A percentile compares a stretch with the other conserved stretches of the same genome.
Conservation (phyloP, 2,888 invertebrate species). For the Serrognathus titanus region DNA sequence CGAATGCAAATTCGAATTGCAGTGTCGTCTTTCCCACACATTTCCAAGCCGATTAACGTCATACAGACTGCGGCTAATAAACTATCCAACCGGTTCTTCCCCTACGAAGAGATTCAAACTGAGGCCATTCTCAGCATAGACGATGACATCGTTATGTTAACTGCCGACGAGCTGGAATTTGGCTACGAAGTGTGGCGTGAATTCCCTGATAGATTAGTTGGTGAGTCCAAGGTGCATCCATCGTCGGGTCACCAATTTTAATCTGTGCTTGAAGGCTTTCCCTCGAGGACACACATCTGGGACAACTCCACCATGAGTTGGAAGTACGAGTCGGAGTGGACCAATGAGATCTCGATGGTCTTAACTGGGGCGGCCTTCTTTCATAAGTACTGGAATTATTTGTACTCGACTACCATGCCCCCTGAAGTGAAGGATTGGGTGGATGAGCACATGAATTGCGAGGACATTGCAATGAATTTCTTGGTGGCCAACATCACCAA, state of each 20-base stretch:
- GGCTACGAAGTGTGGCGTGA: constrained; percentile 94
- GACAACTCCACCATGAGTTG: constrained; percentile 81
- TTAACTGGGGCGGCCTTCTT: constrained; percentile 95
- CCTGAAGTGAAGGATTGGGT: constrained; percentile 83
- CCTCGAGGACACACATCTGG: constrained; percentile 91
- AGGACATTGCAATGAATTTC: constrained; percentile 98
- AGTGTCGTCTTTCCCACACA: constrained; percentile 87
- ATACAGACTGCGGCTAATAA: constrained; percentile 88
- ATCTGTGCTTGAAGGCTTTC: constrained; percentile 64
- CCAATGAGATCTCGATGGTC: constrained; percentile 93
- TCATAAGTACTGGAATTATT: constrained; percentile 94
- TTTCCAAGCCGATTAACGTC: constrained; percentile 84
- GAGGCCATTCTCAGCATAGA: constrained; percentile 94
- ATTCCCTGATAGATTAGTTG: constrained; percentile 90
- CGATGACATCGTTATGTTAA: constrained; percentile 94
- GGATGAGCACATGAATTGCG: constrained; percentile 95
- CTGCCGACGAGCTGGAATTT: constrained; percentile 93
- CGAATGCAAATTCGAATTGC: constrained; percentile 27
- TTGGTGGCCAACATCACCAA: constrained; percentile 89
- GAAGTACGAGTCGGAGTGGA: constrained; percentile 97
- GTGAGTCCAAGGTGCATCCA: constrained; percentile 24
- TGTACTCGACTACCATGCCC: constrained; percentile 89
- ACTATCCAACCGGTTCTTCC: constrained; percentile 93
- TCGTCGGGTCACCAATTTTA: not conserved
- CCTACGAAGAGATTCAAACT: constrained; percentile 94